Evolutionary conservation across 2,888 invertebrate genomes (phyloP).

Genomic region (Pogonocherus hispidulus): DNA sequence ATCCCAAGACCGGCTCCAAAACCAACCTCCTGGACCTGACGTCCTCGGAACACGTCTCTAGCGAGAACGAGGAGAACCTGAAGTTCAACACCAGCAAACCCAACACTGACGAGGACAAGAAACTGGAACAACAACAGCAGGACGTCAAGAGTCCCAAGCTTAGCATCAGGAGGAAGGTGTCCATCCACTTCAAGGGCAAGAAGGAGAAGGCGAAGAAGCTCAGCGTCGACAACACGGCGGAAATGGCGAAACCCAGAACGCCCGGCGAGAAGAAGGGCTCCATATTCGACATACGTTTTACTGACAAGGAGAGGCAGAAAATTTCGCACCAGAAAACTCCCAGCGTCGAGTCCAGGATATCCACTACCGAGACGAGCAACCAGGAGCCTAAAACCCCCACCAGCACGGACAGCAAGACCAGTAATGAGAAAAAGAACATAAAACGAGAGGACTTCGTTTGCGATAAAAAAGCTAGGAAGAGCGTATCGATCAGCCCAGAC

Average conservation of each 20-base stretch:
- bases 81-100: slow-evolving; percentile 56
- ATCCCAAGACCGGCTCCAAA: slow-evolving; percentile 45
- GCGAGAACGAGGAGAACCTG: slow-evolving; percentile 64
- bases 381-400: slow-evolving; percentile 61
- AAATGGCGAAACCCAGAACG: slow-evolving; percentile 47
- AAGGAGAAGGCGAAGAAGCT: slow-evolving; percentile 57
- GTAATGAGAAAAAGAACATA: slow-evolving; percentile 44
- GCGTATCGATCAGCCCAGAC: slow-evolving; percentile 65
- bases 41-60: slow-evolving; percentile 54
- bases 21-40: slow-evolving; percentile 64
- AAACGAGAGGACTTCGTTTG: slow-evolving; percentile 36
- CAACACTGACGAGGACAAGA: slow-evolving; percentile 42
- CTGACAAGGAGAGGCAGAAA: slow-evolving; percentile 37
- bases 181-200: slow-evolving; percentile 69
- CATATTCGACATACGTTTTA: slow-evolving; percentile 60
- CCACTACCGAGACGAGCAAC: slow-evolving; percentile 53
- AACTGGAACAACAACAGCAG: slow-evolving; percentile 39
- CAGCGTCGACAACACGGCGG: slow-evolving; percentile 38
- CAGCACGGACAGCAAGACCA: slow-evolving; percentile 55
- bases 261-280: slow-evolving; percentile 54
- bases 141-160: slow-evolving; percentile 59
- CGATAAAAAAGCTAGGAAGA: slow-evolving; percentile 61
- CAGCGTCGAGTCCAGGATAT: slow-evolving; percentile 61
- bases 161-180: slow-evolving; percentile 66
- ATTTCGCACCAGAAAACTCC: slow-evolving; percentile 63